Percentiles rank a stretch among this genome's conserved stretches.
Conservation (phyloP, 2,797 vertebrate species). For the Mormyrops boulengeri region DNA sequence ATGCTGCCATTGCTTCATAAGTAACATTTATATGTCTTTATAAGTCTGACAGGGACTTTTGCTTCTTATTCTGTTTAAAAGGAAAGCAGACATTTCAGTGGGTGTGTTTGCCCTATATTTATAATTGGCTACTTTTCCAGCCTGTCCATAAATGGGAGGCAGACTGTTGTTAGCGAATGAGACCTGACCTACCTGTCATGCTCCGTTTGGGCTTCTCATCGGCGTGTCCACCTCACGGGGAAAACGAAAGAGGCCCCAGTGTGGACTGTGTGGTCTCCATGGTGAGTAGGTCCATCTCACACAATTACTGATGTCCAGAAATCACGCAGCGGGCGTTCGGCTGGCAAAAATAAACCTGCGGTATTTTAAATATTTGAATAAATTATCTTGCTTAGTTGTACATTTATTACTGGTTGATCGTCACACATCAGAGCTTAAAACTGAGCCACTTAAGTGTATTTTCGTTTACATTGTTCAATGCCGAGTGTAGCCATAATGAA, state of each 20-base stretch:
- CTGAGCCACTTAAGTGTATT: not conserved
- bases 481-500: not conserved
- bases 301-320: not conserved
- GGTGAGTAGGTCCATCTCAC: not conserved
- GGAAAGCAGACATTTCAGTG: conserved; percentile 7
- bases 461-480: not conserved
- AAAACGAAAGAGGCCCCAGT: not conserved
- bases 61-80: not conserved
- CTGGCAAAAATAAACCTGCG: not conserved
- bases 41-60: conserved; percentile 5
- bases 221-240: not conserved
- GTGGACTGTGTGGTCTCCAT: not conserved
- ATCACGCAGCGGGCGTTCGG: not conserved
- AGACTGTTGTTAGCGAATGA: not conserved
- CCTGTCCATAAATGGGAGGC: not conserved
- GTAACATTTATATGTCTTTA: conserved; percentile 7
- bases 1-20: not conserved
- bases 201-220: not conserved
- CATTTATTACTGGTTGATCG: not conserved
- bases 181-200: conserved; percentile 14
- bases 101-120: conserved; percentile 11
- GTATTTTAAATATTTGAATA: not conserved
- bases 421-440: not conserved
- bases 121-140: conserved; percentile 20
- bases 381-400: not conserved